Evolutionary conservation across 2,888 invertebrate genomes (phyloP).

Genomic region (Mythimna loreyi): DNA sequence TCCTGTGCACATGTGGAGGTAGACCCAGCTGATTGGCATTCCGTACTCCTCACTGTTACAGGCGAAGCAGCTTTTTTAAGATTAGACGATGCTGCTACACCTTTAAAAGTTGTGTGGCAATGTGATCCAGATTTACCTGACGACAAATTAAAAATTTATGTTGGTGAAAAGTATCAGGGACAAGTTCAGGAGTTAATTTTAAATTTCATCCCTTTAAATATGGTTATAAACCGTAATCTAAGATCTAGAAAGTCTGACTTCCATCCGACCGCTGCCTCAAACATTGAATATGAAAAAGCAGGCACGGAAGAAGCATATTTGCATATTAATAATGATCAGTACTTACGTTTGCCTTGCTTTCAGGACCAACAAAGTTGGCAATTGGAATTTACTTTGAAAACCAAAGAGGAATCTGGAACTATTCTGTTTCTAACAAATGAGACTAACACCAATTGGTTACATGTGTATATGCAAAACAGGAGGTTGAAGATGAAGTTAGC

Average conservation of each 20-base stretch:
- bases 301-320: constrained; percentile 82
- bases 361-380: constrained; percentile 79
- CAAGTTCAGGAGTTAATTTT: constrained; percentile 85
- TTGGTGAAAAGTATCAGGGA: constrained; percentile 86
- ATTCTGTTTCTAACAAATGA: constrained; percentile 78
- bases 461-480: constrained; percentile 79
- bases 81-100: constrained; percentile 78
- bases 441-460: constrained; percentile 75
- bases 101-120: constrained; percentile 76
- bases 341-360: constrained; percentile 83
- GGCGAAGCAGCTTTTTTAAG: constrained; percentile 80
- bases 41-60: constrained; percentile 81
- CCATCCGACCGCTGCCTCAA: constrained; percentile 76
- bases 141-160: constrained; percentile 78
- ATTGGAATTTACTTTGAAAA: constrained; percentile 81
- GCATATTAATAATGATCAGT: constrained; percentile 77
- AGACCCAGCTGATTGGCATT: constrained; percentile 85
- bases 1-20: constrained; percentile 77
- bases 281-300: constrained; percentile 84
- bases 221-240: constrained; percentile 70
- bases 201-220: constrained; percentile 83
- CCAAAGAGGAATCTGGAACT: constrained; percentile 79
- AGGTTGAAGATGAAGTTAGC: constrained; percentile 81
- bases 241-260: constrained; percentile 66
- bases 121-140: constrained; percentile 83